Conservation (phyloP, 1,140 invertebrate species). For the Cyclina sinensis region DNA sequence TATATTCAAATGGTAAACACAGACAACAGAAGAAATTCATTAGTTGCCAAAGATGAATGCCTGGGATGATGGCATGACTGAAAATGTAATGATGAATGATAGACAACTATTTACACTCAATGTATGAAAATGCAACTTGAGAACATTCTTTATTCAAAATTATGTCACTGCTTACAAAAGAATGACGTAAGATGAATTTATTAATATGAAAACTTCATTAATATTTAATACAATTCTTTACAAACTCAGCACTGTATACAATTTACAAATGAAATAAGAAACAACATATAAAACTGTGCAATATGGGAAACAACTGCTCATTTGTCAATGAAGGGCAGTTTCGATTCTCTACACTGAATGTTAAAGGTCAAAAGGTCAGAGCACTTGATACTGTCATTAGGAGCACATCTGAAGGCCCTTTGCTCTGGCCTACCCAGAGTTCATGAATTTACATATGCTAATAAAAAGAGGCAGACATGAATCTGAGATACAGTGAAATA, state of each 20-base stretch:
- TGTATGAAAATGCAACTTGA: neutral
- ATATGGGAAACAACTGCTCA: neutral
- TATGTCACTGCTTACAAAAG: neutral
- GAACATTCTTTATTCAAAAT: neutral
- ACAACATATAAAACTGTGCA: neutral
- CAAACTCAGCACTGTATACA: conserved; percentile 26
- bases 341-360: neutral
- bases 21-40: conserved; percentile 29
- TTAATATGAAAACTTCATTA: conserved; percentile 17
- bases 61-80: conserved; percentile 23
- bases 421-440: neutral
- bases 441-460: neutral
- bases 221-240: neutral
- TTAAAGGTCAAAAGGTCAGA: neutral
- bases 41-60: conserved; percentile 27
- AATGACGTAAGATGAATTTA: neutral
- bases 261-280: neutral
- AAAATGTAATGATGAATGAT: conserved; percentile 30
- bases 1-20: conserved; percentile 42
- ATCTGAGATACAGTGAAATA: conserved; percentile 55
- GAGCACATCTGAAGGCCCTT: conserved; percentile 8
- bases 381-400: neutral
- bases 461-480: conserved; percentile 23
- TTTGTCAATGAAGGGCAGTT: conserved; percentile 12
- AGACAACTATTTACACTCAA: conserved; percentile 26